Conservation (phyloP, 2,113 vertebrate genomes). For the Oncorhynchus clarkii region DNA sequence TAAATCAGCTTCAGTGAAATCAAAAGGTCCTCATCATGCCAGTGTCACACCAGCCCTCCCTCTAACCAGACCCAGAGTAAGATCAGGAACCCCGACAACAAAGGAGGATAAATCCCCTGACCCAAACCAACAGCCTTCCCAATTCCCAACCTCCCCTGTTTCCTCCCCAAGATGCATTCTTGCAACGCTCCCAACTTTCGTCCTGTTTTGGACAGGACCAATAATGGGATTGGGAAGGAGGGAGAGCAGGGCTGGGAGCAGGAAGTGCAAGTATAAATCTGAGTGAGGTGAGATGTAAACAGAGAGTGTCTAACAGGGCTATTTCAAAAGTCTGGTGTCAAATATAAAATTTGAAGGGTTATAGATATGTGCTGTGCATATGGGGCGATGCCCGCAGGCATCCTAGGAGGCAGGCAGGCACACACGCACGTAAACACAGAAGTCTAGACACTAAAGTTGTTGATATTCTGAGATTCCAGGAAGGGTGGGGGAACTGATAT, state of each 20-base stretch:
- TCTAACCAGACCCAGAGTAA: conserved; percentile 9
- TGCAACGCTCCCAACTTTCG: conserved; percentile 44
- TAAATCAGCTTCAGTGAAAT: not conserved
- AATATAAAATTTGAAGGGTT: conserved; percentile 28
- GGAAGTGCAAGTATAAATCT: conserved; percentile 64
- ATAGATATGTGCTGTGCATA: conserved; percentile 20
- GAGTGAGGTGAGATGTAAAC: conserved; percentile 56
- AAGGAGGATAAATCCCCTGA: not conserved
- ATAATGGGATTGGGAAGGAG: conserved; percentile 43
- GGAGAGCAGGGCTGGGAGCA: conserved; percentile 59
- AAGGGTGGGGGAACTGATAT: too few relatives aligned
- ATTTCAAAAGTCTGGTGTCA: conserved; percentile 40
- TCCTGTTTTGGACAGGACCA: conserved; percentile 45
- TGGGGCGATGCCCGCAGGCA: not conserved
- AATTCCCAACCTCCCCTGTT: conserved; percentile 35
- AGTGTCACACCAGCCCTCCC: not conserved
- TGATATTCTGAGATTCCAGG: too few relatives aligned
- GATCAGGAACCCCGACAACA: not conserved
- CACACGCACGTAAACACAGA: too few relatives aligned
- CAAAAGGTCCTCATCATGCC: not conserved
- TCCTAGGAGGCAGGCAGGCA: too few relatives aligned
- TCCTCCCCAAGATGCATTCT: conserved; percentile 54
- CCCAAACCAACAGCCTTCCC: conserved; percentile 23
- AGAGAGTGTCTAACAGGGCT: conserved; percentile 45
- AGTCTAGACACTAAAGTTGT: too few relatives aligned